A percentile compares a stretch with the other conserved stretches of the same genome.
These are phyloP conservation scores for Eueremaeus valkanovi DNA, from an alignment of 2,888 invertebrate species.

Conservation along the genomic window DNA sequence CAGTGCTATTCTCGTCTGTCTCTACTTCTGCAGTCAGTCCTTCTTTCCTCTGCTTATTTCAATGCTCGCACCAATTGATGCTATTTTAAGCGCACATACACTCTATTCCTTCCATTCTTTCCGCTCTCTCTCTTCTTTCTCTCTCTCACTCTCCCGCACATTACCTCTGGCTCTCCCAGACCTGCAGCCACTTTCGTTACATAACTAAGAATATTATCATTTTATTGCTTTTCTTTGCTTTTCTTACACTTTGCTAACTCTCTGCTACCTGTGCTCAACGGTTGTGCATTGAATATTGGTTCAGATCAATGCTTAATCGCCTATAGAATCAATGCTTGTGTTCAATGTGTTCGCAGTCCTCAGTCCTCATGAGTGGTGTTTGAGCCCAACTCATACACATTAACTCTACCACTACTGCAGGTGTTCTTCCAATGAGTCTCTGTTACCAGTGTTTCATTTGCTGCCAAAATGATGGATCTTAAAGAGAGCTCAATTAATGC, in stretches of 20 bases:
- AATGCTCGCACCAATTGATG: constrained; percentile 3
- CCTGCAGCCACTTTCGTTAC: background rate
- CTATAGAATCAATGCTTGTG: no score
- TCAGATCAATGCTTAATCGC: no score
- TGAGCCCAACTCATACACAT: constrained; percentile 28
- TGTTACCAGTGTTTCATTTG: constrained; percentile 35
- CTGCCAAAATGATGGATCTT: constrained; percentile 36
- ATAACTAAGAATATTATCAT: no score
- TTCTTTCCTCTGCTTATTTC: background rate
- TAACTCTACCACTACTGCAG: constrained; percentile 42
- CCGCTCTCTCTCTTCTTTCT: constrained; percentile 31
- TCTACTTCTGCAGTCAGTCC: background rate
- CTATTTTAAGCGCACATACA: constrained; percentile 27
- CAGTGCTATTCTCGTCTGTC: background rate
- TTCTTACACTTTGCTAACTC: background rate
- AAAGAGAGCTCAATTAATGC: constrained; percentile 24
- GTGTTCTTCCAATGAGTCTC: constrained; percentile 36
- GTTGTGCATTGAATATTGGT: no score
- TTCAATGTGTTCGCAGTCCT: no score
- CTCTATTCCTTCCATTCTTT: background rate
- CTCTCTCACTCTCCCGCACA: constrained; percentile 36
- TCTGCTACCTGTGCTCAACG: background rate
- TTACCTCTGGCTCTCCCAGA: background rate
- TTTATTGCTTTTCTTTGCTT: no score
- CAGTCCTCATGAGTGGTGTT: constrained; percentile 2